Evolutionary conservation across 2,113 vertebrate species (phyloP).

Genomic region (Mormyrus lacerda): DNA sequence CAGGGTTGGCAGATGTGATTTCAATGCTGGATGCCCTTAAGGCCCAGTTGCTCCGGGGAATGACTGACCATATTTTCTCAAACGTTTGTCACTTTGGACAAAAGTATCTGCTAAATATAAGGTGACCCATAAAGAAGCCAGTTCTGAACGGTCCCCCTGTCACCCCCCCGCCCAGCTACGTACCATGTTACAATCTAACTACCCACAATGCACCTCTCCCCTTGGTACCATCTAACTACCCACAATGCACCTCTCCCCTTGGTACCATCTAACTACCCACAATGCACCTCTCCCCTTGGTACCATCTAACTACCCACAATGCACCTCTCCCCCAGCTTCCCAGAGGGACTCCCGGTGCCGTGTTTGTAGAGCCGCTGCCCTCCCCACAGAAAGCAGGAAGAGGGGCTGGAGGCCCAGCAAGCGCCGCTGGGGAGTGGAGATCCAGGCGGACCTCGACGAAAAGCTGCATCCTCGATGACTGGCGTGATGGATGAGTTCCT

Average conservation of each 20-base stretch:
- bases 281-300: not conserved
- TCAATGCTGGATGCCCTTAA: not conserved
- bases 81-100: not conserved
- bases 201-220: not conserved
- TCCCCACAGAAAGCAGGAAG: not conserved
- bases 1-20: not conserved
- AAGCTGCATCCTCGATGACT: not conserved
- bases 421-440: not conserved
- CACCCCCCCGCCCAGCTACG: not conserved
- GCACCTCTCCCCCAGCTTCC: not conserved
- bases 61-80: not conserved
- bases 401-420: not conserved
- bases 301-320: not conserved
- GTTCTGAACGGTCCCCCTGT: not conserved
- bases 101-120: not conserved
- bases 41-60: not conserved
- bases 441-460: too few species aligned
- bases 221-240: not conserved
- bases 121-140: not conserved
- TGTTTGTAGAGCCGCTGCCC: not conserved
- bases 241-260: not conserved
- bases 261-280: not conserved
- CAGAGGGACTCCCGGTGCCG: not conserved
- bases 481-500: constrained; percentile 11
- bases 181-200: not conserved